These are phyloP conservation scores for Sisyra nigra DNA, from an alignment of 2,888 invertebrate species.

Conservation along the genomic window DNA sequence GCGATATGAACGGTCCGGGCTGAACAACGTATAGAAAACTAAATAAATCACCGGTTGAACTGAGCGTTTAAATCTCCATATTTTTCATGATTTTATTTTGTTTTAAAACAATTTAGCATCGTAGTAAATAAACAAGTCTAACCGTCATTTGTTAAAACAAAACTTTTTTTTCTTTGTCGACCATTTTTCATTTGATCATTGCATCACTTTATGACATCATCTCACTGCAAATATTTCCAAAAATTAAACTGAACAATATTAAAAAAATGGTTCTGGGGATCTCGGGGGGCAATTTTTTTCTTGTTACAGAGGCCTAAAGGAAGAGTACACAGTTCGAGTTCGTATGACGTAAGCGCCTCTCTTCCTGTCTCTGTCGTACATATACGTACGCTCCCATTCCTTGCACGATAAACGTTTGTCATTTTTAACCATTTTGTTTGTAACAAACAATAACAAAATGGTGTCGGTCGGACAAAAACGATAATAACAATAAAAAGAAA, in stretches of 20 bases:
- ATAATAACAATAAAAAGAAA: too few species aligned
- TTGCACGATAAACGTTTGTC: too few species aligned
- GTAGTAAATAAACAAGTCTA: background rate
- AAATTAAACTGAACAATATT: slow-evolving; percentile 3
- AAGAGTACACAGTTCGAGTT: slow-evolving; percentile 73
- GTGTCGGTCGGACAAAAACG: too few species aligned
- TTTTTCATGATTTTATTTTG: background rate
- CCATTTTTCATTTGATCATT: slow-evolving; percentile 1
- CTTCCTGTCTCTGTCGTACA: slow-evolving; percentile 11
- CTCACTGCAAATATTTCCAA: background rate
- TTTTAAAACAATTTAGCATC: background rate
- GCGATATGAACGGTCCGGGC: too few species aligned
- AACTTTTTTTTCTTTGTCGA: too few species aligned
- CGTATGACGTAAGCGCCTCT: slow-evolving; percentile 59
- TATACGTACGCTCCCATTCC: slow-evolving; percentile 4
- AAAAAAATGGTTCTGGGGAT: slow-evolving; percentile 8
- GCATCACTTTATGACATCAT: background rate
- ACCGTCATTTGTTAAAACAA: background rate
- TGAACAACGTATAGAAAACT: too few species aligned
- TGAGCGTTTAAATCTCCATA: too few species aligned
- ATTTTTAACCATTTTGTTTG: too few species aligned
- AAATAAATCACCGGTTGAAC: too few species aligned
- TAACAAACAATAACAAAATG: too few species aligned
- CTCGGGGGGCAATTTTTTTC: slow-evolving; percentile 16
- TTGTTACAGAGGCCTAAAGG: slow-evolving; percentile 46